Evolutionary conservation across 2,888 invertebrate species (phyloP).

Genomic region (Chloroclystis v-ata): DNA sequence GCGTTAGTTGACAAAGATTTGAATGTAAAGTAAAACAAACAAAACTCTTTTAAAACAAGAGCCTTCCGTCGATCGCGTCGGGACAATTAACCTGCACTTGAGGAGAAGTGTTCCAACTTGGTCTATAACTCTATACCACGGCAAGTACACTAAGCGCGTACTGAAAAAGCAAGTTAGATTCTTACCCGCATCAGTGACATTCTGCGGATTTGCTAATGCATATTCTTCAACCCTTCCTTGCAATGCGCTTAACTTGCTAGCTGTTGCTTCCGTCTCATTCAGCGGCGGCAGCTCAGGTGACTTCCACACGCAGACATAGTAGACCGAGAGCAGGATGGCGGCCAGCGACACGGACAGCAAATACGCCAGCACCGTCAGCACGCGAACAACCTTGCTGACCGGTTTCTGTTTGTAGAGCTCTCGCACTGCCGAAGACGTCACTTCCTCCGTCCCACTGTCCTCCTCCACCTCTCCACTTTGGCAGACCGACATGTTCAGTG

Average conservation of each 20-base stretch:
- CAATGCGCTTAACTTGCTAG: slow-evolving; percentile 30
- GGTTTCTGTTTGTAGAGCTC: slow-evolving; percentile 64
- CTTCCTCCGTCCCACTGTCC: slow-evolving; percentile 54
- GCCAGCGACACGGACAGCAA: slow-evolving; percentile 91
- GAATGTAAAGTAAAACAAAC: too few relatives aligned
- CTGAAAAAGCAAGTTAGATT: too few relatives aligned
- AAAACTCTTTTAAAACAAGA: too few relatives aligned
- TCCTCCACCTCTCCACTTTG: slow-evolving; percentile 55
- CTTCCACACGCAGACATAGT: slow-evolving; percentile 90
- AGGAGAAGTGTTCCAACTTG: too few relatives aligned
- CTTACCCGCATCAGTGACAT: slow-evolving; percentile 21
- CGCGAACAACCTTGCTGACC: slow-evolving; percentile 72
- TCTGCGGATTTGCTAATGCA: slow-evolving; percentile 2
- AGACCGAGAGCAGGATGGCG: slow-evolving; percentile 87
- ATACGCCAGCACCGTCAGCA: slow-evolving; percentile 89
- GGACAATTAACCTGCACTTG: too few relatives aligned
- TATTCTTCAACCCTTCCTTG: slow-evolving; percentile 8
- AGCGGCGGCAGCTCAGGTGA: slow-evolving; percentile 76
- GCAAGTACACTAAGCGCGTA: too few relatives aligned
- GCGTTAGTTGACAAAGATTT: too few relatives aligned
- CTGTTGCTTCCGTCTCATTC: slow-evolving; percentile 36
- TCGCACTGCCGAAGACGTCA: slow-evolving; percentile 42
- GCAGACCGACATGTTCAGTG: slow-evolving; percentile 55
- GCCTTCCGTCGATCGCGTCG: too few relatives aligned
- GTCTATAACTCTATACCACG: too few relatives aligned